Evolutionary conservation across 2,888 invertebrate genomes (phyloP), one percentile per base, ranked within the genome.

Genomic region (Scelioninae gen. 2): DNA sequence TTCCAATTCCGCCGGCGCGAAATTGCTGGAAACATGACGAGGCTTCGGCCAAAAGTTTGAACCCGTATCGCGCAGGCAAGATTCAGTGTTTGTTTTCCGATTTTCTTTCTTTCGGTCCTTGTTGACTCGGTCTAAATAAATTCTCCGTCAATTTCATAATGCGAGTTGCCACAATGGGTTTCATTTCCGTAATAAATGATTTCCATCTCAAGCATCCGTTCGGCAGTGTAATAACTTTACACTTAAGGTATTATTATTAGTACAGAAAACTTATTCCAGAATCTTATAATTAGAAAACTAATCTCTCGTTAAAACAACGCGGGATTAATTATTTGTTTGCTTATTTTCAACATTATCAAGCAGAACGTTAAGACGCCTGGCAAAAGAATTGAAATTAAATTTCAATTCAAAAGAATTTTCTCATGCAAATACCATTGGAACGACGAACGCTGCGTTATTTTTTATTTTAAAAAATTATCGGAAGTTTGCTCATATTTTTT

Each of bases 1-100:
- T 65, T 69, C 65, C 74, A 74, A 76, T 74, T 76, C 55, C 63
- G 63, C 45, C 39, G 65, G 74, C 57, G 75, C 67, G 64, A 74
- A 76, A 78, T 77, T 77, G 73, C 65, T 75, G 39, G 77, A 74
- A 77, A 78, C 78, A 78, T 75, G 72, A 76, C 55, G 39, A 37
- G 43, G 58, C 60, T 63, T 55, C 64, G 76, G 75, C 53, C 68
- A 69, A 71, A 75, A 73, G 64, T 73, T 76, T 48, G 22, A 64
- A 41, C 65, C 73, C 73, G 77, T 78, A 79, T 79, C 77, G 74
- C 67, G 63, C 64, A 72, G n/a, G 73, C 73, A 77, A 78, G 63
- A 48, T 67, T 74, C 41, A 10, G 35, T 58, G 58, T 74, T 74
- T 74, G 70, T 67, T 64, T 71, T 67, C 31, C 0, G 52, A 57